A percentile compares a stretch with the other conserved stretches of the same genome.
phyloP scores from a whole-genome alignment of 2,797 vertebrate species.

The Pseudochirops corinnae region DNA sequence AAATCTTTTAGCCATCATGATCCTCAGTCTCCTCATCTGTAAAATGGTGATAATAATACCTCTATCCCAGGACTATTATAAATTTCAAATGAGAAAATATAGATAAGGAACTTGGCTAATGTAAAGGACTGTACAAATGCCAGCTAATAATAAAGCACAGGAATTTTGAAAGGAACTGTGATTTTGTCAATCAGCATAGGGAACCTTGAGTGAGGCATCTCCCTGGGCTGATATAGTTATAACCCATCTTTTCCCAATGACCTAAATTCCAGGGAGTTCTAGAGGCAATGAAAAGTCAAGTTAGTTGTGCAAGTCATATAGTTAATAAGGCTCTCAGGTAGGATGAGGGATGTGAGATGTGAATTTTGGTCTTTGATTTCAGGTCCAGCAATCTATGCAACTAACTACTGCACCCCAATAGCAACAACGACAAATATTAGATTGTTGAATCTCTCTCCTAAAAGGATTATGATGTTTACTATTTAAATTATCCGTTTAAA shows the following conservation, averaged over 20 bases:
- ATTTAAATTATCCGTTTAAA: no score
- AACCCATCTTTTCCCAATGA: not conserved
- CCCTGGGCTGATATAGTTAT: not conserved
- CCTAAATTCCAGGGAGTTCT: not conserved
- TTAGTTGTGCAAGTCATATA: no score
- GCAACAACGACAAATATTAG: no score
- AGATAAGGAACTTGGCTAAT: not conserved
- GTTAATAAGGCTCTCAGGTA: no score
- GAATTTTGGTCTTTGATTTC: no score
- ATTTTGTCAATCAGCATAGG: not conserved
- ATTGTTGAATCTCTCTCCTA: no score
- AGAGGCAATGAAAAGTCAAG: no score
- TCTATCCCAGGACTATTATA: not conserved
- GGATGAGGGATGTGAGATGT: no score
- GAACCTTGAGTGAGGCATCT: not conserved
- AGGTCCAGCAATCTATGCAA: no score
- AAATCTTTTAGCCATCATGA: not conserved
- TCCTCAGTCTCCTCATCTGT: not conserved
- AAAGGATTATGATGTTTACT: no score
- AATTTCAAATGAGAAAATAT: not conserved
- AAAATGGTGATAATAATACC: not conserved
- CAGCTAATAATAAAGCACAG: not conserved
- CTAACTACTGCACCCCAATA: no score
- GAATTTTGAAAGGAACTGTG: not conserved
- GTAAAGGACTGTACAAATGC: not conserved